These are phyloP conservation scores for Alsophila aescularia DNA, from an alignment of 2,888 invertebrate species.

Conservation along the genomic window DNA sequence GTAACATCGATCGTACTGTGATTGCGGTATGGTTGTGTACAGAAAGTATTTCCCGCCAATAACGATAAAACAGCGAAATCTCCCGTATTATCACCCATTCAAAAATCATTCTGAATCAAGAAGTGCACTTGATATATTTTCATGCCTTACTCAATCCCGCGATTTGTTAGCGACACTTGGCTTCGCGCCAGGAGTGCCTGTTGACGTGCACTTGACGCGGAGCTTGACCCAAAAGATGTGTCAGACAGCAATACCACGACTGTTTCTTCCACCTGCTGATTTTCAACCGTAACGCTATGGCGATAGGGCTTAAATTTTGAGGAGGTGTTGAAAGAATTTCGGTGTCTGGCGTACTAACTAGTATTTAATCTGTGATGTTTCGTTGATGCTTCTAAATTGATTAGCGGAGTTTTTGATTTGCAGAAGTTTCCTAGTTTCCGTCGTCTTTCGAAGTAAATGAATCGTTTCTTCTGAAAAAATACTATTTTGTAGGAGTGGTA, in stretches of 20 bases:
- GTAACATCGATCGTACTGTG: too few relatives aligned
- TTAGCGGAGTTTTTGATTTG: neutral
- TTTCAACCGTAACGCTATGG: conserved; percentile 3
- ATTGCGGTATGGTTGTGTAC: too few relatives aligned
- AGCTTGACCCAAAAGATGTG: conserved; percentile 75
- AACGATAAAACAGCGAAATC: neutral
- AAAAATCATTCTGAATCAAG: conserved; percentile 18
- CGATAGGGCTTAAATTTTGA: neutral
- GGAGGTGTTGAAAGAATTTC: neutral
- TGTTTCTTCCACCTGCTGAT: conserved; percentile 6
- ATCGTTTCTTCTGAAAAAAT: too few relatives aligned
- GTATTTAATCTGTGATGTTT: neutral
- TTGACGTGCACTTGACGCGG: conserved; percentile 71
- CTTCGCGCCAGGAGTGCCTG: conserved; percentile 65
- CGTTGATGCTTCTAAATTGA: neutral
- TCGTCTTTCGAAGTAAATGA: too few relatives aligned
- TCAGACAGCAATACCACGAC: conserved; percentile 48
- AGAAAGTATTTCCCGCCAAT: neutral
- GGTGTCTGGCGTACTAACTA: neutral
- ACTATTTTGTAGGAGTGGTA: too few relatives aligned
- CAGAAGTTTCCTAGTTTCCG: neutral
- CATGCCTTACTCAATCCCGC: conserved; percentile 60
- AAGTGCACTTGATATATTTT: conserved; percentile 40
- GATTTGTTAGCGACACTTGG: conserved; percentile 65
- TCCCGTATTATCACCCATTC: conserved; percentile 13